phyloP scores from a whole-genome alignment of 2,113 vertebrate species.

The Ammospiza nelsoni region DNA sequence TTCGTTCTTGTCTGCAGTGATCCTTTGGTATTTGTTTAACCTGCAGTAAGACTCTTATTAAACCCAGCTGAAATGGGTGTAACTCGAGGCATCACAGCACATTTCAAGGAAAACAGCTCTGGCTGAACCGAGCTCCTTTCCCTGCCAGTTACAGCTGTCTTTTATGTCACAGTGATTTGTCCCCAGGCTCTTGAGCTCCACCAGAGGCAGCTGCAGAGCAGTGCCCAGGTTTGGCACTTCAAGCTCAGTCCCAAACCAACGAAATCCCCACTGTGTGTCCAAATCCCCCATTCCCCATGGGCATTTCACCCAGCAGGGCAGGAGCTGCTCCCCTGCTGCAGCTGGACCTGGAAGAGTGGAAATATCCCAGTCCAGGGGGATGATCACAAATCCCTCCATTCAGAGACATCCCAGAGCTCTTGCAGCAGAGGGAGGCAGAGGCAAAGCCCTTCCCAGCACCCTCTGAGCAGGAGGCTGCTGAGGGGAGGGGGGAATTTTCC shows the following conservation, averaged over 20 bases:
- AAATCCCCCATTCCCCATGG: accelerated
- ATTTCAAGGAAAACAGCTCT: neutral
- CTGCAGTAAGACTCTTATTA: neutral
- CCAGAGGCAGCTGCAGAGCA: neutral
- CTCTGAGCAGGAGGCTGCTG: neutral
- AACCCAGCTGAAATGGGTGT: neutral
- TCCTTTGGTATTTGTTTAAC: slow-evolving; percentile 47
- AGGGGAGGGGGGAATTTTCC: neutral
- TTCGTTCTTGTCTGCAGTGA: slow-evolving; percentile 9
- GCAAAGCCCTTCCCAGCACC: neutral
- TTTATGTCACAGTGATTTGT: neutral
- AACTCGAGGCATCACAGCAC: neutral
- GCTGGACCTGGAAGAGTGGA: neutral
- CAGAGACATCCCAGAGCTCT: neutral
- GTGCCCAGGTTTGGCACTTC: neutral
- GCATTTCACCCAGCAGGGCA: neutral
- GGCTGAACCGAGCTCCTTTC: neutral
- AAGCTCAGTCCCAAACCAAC: neutral
- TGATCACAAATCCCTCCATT: neutral
- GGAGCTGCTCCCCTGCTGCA: neutral
- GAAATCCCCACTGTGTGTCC: too few species aligned
- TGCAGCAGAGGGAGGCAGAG: neutral
- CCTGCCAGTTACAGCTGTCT: neutral
- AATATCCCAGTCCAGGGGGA: accelerated
- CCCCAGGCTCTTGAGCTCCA: neutral